These are phyloP conservation scores for Ophion costatus DNA, from an alignment of 2,888 invertebrate genomes.

Conservation along the genomic window DNA sequence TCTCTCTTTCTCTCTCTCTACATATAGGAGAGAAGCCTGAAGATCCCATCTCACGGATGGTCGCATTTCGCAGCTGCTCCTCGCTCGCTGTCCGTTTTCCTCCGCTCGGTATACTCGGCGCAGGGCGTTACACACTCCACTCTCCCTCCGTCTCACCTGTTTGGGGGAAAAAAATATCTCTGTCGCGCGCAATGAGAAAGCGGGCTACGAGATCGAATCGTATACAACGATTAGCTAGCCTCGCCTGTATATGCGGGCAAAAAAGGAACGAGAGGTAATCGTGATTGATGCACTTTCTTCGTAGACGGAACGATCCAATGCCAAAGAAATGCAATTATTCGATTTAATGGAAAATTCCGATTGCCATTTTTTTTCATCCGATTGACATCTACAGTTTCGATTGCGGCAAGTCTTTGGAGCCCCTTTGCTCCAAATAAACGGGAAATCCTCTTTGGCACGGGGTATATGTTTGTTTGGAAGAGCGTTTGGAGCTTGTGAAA, in stretches of 20 bases:
- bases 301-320: slow-evolving; percentile 6
- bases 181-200: slow-evolving; percentile 19
- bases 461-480: neutral
- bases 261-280: slow-evolving; percentile 1
- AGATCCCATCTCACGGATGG: slow-evolving; percentile 67
- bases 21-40: slow-evolving; percentile 28
- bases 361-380: slow-evolving; percentile 16
- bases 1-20: neutral
- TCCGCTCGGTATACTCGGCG: slow-evolving; percentile 2
- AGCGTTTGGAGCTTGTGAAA: too few species aligned
- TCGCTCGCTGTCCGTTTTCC: slow-evolving; percentile 52
- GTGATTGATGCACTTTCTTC: slow-evolving; percentile 17
- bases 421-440: neutral
- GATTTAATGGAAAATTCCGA: slow-evolving; percentile 41
- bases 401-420: neutral
- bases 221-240: slow-evolving; percentile 19
- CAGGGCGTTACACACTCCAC: slow-evolving; percentile 21
- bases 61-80: slow-evolving; percentile 65
- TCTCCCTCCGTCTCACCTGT: slow-evolving; percentile 41
- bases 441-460: neutral
- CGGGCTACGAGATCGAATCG: neutral
- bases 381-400: slow-evolving; percentile 2
- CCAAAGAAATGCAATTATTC: slow-evolving; percentile 47
- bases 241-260: neutral
- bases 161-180: slow-evolving; percentile 27